Evolutionary conservation across 92 coral and sea anemone genomes (phyloP), one percentile per base, ranked within the genome.

Genomic region (Anthopleura xanthogrammica): DNA sequence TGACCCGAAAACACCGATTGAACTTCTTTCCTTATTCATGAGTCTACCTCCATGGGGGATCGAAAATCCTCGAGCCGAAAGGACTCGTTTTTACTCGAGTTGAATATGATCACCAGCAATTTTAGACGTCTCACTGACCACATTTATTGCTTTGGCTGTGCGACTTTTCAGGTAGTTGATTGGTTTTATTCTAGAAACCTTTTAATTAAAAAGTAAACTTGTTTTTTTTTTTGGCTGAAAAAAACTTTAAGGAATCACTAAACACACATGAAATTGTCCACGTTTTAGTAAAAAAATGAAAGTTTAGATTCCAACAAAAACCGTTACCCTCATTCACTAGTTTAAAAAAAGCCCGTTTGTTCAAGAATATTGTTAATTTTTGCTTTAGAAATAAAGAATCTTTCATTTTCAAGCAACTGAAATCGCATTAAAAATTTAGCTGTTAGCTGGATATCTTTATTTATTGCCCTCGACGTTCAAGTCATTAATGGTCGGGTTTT

Each of bases 71-170:
- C 74, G 41, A 36, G 74, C 41, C 13, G 16, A 68, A 68, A 68
- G 17, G 24, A 68, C 42, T 68, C 14, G 41, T 24, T 8, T 68
- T 4, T 36, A 68, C 40, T 23, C 29, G 13, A 13, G 41, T 36
- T 68, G 74, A 68, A 68, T 68, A 36, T 68, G 1, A 68, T 68
- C 74, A 68, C 74, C 74, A 68, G 43, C 36, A 68, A 13, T 3
- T 54, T 68, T n/a, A 36, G 74, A 68, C 74, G 74, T 68, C 74
- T 68, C 74, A 68, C 74, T 68, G 74, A 68, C 74, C 74, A 29
- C 29, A 3, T 68, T 68, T 68, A 68, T 68, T 68, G 74, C 43
- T 68, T 68, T 68, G 16, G 8, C 74, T 68, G 42, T 36, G 74
- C 74, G 36, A 29, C 46, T 65, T 65, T 65, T 68, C 74, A 68